These are phyloP conservation scores for Sminthurinus signatus DNA, from an alignment of 1,140 invertebrate species.

Conservation along the genomic window DNA sequence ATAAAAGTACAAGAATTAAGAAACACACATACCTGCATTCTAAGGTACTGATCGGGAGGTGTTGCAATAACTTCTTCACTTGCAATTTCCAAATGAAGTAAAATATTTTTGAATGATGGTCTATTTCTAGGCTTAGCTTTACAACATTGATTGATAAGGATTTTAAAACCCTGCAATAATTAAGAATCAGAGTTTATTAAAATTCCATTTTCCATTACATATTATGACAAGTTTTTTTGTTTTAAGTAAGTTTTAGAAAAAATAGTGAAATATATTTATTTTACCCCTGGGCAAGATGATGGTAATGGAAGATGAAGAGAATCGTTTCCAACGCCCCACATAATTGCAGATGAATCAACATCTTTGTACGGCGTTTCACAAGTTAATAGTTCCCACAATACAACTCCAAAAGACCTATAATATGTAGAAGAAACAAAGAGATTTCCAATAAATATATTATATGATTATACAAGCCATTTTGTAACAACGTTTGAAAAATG, in stretches of 20 bases:
- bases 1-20: no score
- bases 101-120: conserved; percentile 89
- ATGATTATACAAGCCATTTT: no score
- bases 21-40: conserved; percentile 50
- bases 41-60: conserved; percentile 59
- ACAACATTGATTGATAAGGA: conserved; percentile 91
- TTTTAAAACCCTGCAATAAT: conserved; percentile 55
- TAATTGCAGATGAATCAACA: conserved; percentile 92
- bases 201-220: no score
- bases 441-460: no score
- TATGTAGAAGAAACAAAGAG: no score
- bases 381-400: conserved; percentile 93
- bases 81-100: conserved; percentile 80
- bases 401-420: conserved; percentile 91
- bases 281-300: conserved; percentile 66
- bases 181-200: no score
- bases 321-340: conserved; percentile 94
- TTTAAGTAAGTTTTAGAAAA: conserved; percentile 33
- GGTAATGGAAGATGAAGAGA: conserved; percentile 86
- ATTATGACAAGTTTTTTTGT: conserved; percentile 42
- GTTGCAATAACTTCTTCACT: conserved; percentile 66
- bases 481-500: no score
- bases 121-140: conserved; percentile 81
- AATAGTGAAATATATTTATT: conserved; percentile 41
- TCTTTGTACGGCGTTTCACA: conserved; percentile 95